phyloP scores from a whole-genome alignment of 1,140 invertebrate genomes.

The Caenorhabditis remanei region DNA sequence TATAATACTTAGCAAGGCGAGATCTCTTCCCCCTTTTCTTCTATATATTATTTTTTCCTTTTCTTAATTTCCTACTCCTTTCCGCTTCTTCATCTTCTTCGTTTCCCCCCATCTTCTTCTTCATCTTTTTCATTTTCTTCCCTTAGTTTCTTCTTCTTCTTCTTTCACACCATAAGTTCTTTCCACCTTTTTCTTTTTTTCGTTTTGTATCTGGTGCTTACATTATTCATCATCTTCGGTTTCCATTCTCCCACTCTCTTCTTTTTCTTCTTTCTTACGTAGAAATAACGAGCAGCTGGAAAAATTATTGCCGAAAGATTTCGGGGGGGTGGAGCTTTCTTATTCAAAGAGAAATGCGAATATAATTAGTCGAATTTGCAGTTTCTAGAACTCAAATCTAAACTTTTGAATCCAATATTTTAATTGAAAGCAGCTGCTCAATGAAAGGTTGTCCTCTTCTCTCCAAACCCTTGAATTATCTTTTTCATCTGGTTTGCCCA shows the following conservation, averaged over 20 bases:
- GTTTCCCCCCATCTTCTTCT: constrained; percentile 3
- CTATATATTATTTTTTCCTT: constrained; percentile 41
- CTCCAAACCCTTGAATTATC: too few species aligned
- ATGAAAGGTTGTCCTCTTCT: too few species aligned
- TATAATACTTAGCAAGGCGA: constrained; percentile 51
- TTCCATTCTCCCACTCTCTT: background rate
- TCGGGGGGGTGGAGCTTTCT: too few species aligned
- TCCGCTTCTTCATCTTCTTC: constrained; percentile 20
- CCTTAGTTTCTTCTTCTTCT: constrained; percentile 8
- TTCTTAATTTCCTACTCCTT: constrained; percentile 12
- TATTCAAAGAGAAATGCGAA: too few species aligned
- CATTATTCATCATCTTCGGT: constrained; percentile 51
- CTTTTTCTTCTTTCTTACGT: background rate
- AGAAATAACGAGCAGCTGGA: background rate
- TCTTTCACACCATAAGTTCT: background rate
- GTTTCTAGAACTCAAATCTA: too few species aligned
- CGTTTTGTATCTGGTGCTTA: constrained; percentile 28
- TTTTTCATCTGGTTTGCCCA: too few species aligned
- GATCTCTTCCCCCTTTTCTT: background rate
- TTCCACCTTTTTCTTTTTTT: constrained; percentile 19
- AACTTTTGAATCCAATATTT: too few species aligned
- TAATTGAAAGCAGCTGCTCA: too few species aligned
- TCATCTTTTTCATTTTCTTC: constrained; percentile 23
- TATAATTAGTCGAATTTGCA: too few species aligned
- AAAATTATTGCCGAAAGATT: too few species aligned